Base-by-base conservation (phyloP, 2,113 vertebrate genomes). In the Zosterops hypoxanthus region DNA sequence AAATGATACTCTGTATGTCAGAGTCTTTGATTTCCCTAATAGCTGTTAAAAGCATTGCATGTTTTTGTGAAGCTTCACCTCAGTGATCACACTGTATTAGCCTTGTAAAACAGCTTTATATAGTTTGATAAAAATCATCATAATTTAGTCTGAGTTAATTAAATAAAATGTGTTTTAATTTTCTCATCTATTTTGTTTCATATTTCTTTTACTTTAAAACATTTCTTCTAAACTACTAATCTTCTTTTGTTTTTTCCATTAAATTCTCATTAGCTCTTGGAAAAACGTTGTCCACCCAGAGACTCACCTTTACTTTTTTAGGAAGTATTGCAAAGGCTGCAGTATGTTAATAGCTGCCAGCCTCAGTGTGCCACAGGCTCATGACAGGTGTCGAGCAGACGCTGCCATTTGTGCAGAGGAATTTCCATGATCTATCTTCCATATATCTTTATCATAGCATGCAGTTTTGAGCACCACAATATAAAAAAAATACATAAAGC, bases 61-160 rank as follows among this genome's bases (percentile, higher is more conserved):
- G 46, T 73, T 92, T 95, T 84, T 75, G 25, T 49, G 55, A 90
- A 90, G 39, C 47, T 83, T 93, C 44, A 71, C 42, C 71, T 92
- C 57, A 63, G 36, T 65, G 71, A 64, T 44, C 33, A 76, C 2
- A 3, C 42, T 66, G 50, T 59, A 80, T 82, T 73, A 66, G 26
- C 57, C 19, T 46, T 17, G 13, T 57, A 66, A 90, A 91, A 47
- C 11, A 65, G 41, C 5, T 64, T 93, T 68, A 44, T 77, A 55
- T 89, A 65, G 46, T 72, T 42, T 65, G 57, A 73, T 72, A 79
- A 77, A 77, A 33, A n/a, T 36, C 3, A 29, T 71, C 80, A 46
- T 50, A 28, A 69, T 64, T 80, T 65, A 42, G 57, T 72, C n/a
- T 55, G 24, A 49, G 57, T 70, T 71, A 41, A 46, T 80, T 53